A percentile compares a stretch with the other conserved stretches of the same genome.
Conservation (phyloP, 2,888 invertebrate genomes). For the Sarcophaga variegata region DNA sequence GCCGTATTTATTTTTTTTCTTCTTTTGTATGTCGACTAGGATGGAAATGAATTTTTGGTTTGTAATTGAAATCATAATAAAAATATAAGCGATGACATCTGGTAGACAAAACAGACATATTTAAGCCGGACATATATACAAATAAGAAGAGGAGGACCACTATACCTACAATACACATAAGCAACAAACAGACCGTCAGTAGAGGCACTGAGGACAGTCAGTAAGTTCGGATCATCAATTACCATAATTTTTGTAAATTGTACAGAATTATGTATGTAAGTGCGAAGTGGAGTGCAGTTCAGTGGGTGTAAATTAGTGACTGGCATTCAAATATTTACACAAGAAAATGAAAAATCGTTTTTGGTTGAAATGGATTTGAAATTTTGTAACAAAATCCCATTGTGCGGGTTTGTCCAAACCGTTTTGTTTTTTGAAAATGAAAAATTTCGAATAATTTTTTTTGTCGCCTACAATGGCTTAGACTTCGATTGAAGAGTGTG, state of each 20-base stretch:
- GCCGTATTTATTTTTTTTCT: conserved; percentile 1
- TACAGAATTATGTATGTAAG: background rate
- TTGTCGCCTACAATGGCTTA: no score
- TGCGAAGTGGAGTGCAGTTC: background rate
- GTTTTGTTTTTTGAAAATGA: no score
- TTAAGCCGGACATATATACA: conserved; percentile 28
- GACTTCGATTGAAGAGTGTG: no score
- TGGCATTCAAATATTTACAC: conserved; percentile 19
- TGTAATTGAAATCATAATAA: conserved; percentile 69
- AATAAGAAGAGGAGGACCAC: background rate
- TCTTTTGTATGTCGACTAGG: conserved; percentile 8
- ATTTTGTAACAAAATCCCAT: no score
- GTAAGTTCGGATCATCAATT: conserved; percentile 16
- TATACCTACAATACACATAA: no score
- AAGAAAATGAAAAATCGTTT: background rate
- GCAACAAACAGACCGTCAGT: no score
- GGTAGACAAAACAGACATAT: conserved; percentile 60
- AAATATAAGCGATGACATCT: conserved; percentile 68
- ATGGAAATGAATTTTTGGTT: conserved; percentile 58
- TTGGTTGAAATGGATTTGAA: no score
- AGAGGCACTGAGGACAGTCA: conserved; percentile 2
- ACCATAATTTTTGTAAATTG: conserved; percentile 57
- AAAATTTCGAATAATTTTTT: no score
- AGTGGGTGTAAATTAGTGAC: conserved; percentile 36
- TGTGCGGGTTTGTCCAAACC: no score